phyloP scores from a whole-genome alignment of 1,140 invertebrate genomes.

The Psix sp. region DNA sequence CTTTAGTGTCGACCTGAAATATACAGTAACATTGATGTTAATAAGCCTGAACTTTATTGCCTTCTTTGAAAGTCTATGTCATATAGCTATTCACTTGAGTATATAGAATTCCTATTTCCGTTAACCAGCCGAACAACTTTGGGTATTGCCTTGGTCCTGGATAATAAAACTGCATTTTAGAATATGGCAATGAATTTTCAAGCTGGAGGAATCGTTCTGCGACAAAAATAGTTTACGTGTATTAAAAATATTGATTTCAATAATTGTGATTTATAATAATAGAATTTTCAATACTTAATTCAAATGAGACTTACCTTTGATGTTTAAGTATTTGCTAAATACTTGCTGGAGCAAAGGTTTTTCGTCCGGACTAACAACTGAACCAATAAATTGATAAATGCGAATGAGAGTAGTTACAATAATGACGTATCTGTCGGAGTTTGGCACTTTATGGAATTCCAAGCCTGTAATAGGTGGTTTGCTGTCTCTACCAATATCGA shows the following conservation, averaged over 20 bases:
- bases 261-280: no score
- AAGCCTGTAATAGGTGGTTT: constrained; percentile 90
- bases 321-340: constrained; percentile 88
- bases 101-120: constrained; percentile 84
- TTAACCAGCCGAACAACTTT: constrained; percentile 91
- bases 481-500: constrained; percentile 86
- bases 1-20: constrained; percentile 78
- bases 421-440: constrained; percentile 85
- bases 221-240: no score
- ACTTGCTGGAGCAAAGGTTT: constrained; percentile 88
- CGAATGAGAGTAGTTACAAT: constrained; percentile 89
- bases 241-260: no score
- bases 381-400: constrained; percentile 91
- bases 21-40: no score
- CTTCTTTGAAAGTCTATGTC: no score
- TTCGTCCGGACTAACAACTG: constrained; percentile 83
- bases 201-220: constrained; percentile 83
- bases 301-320: constrained; percentile 78
- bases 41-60: no score
- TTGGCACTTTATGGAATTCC: constrained; percentile 86
- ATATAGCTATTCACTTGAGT: constrained; percentile 78
- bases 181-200: constrained; percentile 86
- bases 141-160: constrained; percentile 81
- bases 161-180: constrained; percentile 88
- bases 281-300: no score